Base-by-base conservation (phyloP, 2,888 invertebrate genomes). In the Graphium colonna region DNA sequence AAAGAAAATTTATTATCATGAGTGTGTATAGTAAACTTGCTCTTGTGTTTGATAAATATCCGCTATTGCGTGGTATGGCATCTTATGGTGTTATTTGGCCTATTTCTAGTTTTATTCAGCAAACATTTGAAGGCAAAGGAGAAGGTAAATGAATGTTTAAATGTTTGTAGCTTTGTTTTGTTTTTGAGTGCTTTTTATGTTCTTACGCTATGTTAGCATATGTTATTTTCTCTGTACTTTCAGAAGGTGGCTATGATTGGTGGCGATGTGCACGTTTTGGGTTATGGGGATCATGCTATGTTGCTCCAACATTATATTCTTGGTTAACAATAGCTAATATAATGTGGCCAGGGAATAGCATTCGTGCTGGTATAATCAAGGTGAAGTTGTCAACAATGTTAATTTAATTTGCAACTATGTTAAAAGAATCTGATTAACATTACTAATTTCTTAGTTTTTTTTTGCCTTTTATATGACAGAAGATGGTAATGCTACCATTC, bases 241-340 rank as follows among this genome's bases (percentile, higher is more conserved):
- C 69, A 90, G 92, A 85, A 39, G 84, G 81, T 58, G 56, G 54
- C 28, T 93, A 92, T 71, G 94, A 94, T 68, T 94, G 93, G 93
- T 90, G 83, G 78, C 92, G 94, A 71, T 92, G 93, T 60, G 79
- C 93, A 33, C 90, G 95, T 57, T 96, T 94, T 81, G 93, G 95
- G 67, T 68, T 95, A 46, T 96, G 94, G 77, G 96, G 96, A n/a
- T 93, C 94, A 7, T 91, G 94, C 44, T 95, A 94, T 77, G 95
- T 95, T 15, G 96, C 96, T 0, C 96, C 96, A 10, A 95, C 95
- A 3, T 79, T 96, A 0, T 96, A 95, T 69, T 91, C 92, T 52
- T 96, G 96, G 96, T 85, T 97, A 43, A 93, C 92, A 72, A 77
- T 95, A 47, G 94, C 95, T n/a, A 92, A 92, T 63, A 89, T 91